Base-by-base conservation (phyloP, 2,888 invertebrate species). In the Portevinia maculata region DNA sequence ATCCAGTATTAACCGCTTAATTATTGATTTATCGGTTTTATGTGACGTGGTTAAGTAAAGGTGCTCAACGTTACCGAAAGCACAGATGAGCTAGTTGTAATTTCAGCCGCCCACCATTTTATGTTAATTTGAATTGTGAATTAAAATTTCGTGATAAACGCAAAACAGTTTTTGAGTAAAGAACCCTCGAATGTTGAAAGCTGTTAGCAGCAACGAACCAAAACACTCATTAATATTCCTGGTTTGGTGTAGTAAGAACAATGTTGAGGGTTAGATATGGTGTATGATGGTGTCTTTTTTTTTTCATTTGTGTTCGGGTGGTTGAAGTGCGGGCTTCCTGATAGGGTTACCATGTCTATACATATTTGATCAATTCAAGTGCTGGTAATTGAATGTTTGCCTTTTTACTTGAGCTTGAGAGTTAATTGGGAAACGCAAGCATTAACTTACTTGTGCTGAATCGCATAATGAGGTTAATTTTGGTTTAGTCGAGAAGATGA, bases 101-200 rank as follows among this genome's bases (percentile, higher is more conserved):
- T 34, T 52, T 52, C 59, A 53, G 60, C 24, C 73, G 46, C 46
- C 55, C 60, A 55, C 37, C 34, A 19, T 65, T 75, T 62, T 75
- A 79, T 79, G 79, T 44, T 62, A 74, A 79, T 79, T 79, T 79
- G 52, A 69, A 50, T 70, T n/a, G n/a, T n/a, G n/a, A n/a, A 73
- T 65, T 59, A 34, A 19, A 55, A 62, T 50, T 37, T 52, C 48
- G 48, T 69, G 53, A 41, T 52, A 15, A 34, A 44, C 28, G 28
- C 17, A 7, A 32, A 76, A 76, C 39, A 50, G 48, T 53, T 70
- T 69, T 81, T 21, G 44, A 37, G 39, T 57, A 50, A 81, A 70
- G 69, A 57, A 81, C 75, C 75, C 69, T 75, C 32, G n/a, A 28
- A 46, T 50, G 28, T 30, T n/a, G 24, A 60, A 44, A 50, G 69